These are phyloP conservation scores for Cercopithecus mona DNA, from an alignment of 2,113 vertebrate genomes.

Conservation along the genomic window DNA sequence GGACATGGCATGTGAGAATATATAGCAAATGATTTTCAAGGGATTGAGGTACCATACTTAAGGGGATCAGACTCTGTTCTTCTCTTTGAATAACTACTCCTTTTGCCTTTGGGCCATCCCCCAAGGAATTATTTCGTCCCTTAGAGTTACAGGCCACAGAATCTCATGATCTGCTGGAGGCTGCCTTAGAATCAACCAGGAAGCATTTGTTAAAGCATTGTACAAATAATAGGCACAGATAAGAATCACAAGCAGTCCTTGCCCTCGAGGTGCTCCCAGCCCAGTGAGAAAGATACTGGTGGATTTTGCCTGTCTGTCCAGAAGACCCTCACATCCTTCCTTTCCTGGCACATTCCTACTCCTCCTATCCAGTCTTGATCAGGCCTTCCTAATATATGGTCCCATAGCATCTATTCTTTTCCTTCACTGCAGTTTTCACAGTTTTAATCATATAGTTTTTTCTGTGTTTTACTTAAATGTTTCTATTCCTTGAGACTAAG, in stretches of 20 bases:
- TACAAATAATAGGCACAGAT: not conserved
- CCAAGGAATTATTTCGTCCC: not conserved
- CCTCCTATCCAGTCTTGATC: too few relatives aligned
- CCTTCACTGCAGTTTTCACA: not conserved
- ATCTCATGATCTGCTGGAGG: not conserved
- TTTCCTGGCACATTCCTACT: not conserved
- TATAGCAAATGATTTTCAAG: not conserved
- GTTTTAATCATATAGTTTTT: not conserved
- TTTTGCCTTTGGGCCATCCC: not conserved
- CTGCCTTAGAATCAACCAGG: not conserved
- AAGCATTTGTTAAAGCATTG: not conserved
- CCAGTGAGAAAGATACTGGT: not conserved
- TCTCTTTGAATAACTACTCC: not conserved
- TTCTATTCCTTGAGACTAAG: not conserved
- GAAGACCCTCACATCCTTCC: not conserved
- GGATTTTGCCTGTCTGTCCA: not conserved
- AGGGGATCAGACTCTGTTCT: not conserved
- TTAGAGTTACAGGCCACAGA: not conserved
- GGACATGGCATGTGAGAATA: not conserved
- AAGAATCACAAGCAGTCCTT: not conserved
- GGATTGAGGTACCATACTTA: not conserved
- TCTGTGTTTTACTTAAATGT: not conserved
- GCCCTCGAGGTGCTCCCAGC: not conserved
- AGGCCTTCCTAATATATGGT: not conserved
- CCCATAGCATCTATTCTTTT: not conserved